Evolutionary conservation across 2,888 invertebrate species (phyloP).

Genomic region (Lithophane socia): DNA sequence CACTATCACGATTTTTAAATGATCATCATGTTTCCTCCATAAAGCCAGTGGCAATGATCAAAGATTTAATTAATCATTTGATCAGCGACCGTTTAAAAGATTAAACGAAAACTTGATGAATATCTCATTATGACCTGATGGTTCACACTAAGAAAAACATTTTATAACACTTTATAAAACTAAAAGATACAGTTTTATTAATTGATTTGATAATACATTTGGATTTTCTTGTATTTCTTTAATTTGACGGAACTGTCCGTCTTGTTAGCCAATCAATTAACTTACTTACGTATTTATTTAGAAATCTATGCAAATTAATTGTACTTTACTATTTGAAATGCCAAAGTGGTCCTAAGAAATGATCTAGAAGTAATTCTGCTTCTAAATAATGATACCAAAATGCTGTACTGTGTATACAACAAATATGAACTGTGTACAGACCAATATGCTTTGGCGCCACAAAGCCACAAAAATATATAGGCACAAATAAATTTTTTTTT

Average conservation of each 20-base stretch:
- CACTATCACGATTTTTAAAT: constrained; percentile 50
- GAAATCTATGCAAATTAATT: too few relatives aligned
- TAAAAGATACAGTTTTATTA: not conserved
- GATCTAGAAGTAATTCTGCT: not conserved
- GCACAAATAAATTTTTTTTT: too few relatives aligned
- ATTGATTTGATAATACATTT: not conserved
- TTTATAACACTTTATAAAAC: not conserved
- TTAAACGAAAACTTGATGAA: constrained; percentile 12
- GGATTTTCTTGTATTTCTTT: not conserved
- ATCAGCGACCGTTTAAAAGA: constrained; percentile 18
- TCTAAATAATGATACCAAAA: not conserved
- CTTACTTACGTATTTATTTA: not conserved
- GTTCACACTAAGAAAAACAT: too few relatives aligned
- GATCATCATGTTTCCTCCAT: constrained; percentile 7
- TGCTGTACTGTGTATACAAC: too few relatives aligned
- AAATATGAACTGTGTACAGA: too few relatives aligned
- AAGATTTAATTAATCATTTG: constrained; percentile 32
- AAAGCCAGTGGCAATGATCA: constrained; percentile 32
- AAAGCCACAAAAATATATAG: too few relatives aligned
- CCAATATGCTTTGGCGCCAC: not conserved
- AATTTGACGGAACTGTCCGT: not conserved
- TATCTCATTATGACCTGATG: constrained; percentile 34
- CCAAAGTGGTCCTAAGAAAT: not conserved
- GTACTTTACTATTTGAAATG: not conserved
- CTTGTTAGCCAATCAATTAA: not conserved